These are phyloP conservation scores for Platysteira castanea DNA, from an alignment of 2,113 vertebrate species.

Conservation along the genomic window DNA sequence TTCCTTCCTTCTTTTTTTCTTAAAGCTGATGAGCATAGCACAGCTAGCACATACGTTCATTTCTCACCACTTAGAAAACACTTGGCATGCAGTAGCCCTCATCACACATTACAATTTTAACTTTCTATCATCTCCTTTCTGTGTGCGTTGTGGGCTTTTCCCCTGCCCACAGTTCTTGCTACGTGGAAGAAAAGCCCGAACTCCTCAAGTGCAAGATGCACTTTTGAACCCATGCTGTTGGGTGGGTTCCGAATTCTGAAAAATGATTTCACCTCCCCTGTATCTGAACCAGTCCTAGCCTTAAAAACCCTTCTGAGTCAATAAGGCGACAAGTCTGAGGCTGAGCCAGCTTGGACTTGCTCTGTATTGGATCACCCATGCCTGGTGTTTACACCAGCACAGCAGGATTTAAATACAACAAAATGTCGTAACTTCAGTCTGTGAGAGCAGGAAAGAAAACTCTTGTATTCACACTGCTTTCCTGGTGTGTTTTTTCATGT, in stretches of 20 bases:
- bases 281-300: neutral
- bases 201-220: neutral
- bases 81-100: neutral
- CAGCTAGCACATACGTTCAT: neutral
- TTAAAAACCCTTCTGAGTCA: neutral
- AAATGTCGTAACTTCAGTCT: neutral
- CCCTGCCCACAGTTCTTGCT: neutral
- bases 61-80: neutral
- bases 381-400: slow-evolving; percentile 11
- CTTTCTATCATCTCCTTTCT: neutral
- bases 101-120: neutral
- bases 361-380: slow-evolving; percentile 9
- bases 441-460: neutral
- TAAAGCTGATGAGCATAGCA: neutral
- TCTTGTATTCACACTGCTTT: neutral
- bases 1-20: neutral
- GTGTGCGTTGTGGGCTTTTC: neutral
- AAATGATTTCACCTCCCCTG: neutral
- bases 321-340: neutral
- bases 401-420: neutral
- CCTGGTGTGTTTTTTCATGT: neutral
- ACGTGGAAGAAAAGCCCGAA: fast-evolving
- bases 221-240: neutral
- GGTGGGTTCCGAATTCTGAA: neutral
- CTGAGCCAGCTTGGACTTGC: slow-evolving; percentile 1